A percentile compares a stretch with the other conserved stretches of the same genome.
These are phyloP conservation scores for Nesogale talazaci DNA, from an alignment of 2,113 vertebrate species.

Conservation along the genomic window DNA sequence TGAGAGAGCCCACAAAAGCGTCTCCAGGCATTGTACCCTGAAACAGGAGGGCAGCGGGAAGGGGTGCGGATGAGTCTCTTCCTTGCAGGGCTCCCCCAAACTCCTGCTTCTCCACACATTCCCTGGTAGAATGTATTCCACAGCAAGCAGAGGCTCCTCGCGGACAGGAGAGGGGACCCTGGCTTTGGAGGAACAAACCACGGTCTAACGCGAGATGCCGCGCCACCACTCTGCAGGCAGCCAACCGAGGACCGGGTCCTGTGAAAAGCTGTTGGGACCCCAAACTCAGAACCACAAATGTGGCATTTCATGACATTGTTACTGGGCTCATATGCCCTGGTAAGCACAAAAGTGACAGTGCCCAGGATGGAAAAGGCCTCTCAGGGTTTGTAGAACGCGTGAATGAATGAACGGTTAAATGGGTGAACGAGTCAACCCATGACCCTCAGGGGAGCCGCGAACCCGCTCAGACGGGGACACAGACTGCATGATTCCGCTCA, in stretches of 20 bases:
- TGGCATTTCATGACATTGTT: neutral
- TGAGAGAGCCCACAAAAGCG: constrained; percentile 89
- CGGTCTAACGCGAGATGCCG: neutral
- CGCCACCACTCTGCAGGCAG: neutral
- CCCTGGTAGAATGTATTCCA: neutral
- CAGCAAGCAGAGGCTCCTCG: neutral
- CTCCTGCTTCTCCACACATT: neutral
- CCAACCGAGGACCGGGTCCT: neutral
- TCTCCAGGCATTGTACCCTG: constrained; percentile 91
- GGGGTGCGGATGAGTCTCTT: neutral
- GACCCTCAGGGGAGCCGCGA: neutral
- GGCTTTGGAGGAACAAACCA: neutral
- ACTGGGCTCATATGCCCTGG: neutral
- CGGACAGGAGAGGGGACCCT: neutral
- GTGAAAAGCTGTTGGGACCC: neutral
- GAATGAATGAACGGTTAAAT: neutral
- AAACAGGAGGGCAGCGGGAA: neutral
- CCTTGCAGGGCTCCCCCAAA: neutral
- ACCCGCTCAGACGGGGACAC: neutral
- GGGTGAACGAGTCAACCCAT: neutral
- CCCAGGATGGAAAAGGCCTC: neutral
- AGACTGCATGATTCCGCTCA: neutral
- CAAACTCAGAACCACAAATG: neutral
- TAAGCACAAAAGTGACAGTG: neutral
- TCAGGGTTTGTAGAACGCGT: neutral